Evolutionary conservation across 2,888 invertebrate genomes (phyloP), one percentile per base, ranked within the genome.

Genomic region (Latheticus oryzae): DNA sequence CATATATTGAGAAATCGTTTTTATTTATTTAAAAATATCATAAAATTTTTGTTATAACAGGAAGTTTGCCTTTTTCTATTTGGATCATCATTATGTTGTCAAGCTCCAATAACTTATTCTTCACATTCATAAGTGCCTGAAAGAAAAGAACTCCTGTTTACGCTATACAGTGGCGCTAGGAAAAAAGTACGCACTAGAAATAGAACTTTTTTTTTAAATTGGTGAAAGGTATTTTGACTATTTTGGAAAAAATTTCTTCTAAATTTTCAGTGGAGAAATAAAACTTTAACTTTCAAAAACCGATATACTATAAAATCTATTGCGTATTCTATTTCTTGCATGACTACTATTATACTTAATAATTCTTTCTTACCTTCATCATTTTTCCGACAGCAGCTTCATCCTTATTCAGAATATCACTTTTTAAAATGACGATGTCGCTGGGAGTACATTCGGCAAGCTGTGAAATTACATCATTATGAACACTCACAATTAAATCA

Each of bases 401-500:
- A 52, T 69, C 60, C 38, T 71, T 61, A 9, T 65, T 60, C 11
- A 58, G 2, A 24, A 71, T 60, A 19, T 64, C 58, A 5, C 51
- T 43, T 37, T 64, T 69, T 21, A 72, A 48, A 15, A 55, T 37
- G 37, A 58, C 56, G 21, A 74, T 60, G 30, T 62, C 69, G 2
- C 48, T 73, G 0, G 83, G 81, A 1, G 81, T 79, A 55, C 77
- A 79, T 0, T 83, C 84, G 1, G 82, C 80, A 48, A 84, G 69
- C 38, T 80, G 76, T 0, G 83, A 78, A 1, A 85, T 73, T 5
- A 87, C 82, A 64, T 83, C 79, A 59, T 83, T 83, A 0, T 84
- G 80, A 45, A 88, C 81, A 9, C 80, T 79, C 1, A 84, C 83
- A 40, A 83, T 80, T 8, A 87, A 62, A 42, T 74, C 79, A 1